Evolutionary conservation across 2,113 vertebrate genomes (phyloP), one percentile per base, ranked within the genome.

Genomic region (Microcebus tavaratra): DNA sequence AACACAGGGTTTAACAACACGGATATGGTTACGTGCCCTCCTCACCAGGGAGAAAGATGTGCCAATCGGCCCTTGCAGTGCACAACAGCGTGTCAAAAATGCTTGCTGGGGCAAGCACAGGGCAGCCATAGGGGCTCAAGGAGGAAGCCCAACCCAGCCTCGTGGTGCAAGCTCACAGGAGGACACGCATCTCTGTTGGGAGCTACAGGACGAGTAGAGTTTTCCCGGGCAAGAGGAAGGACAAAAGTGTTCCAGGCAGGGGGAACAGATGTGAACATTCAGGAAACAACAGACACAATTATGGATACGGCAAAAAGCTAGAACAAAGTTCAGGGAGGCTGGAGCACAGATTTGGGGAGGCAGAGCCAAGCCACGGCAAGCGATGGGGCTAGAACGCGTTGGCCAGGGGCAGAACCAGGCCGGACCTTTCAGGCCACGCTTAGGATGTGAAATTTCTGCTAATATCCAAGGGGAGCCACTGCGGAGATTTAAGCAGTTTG

Each of bases 111-210:
- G 5, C 15, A 20, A 65, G 10, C 4, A 6, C 1, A 31, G 59
- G 2, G 14, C 4, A 5, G 45, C 10, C 8, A 6, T 0, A 5
- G 31, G 15, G 63, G 13, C 3, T 12, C 1, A 21, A 79, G 34
- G 20, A 50, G 14, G 42, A 88, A 21, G 25, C 6, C 6, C n/a
- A 53, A 6, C 3, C 39, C 65, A 42, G 14, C 31, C 3, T 1
- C 0, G 29, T 31, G 59, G 14, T 6, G 1, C 5, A 90, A 21
- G 31, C 50, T 63, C 23, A 63, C 0, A 12, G 68, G 65, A 45
- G 7, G 36, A 17, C 0, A 0, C 0, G 3, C 6, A 34, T 21
- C 68, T 80, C 2, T 6, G 0, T 6, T 6, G 14, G 55, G 8
- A 65, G 68, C 27, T 29, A 36, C 0, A 63, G 36, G 7, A 34